A percentile compares a stretch with the other conserved stretches of the same genome.
Evolutionary conservation across 2,888 invertebrate species (phyloP).

Genomic region (Aradus depressus): DNA sequence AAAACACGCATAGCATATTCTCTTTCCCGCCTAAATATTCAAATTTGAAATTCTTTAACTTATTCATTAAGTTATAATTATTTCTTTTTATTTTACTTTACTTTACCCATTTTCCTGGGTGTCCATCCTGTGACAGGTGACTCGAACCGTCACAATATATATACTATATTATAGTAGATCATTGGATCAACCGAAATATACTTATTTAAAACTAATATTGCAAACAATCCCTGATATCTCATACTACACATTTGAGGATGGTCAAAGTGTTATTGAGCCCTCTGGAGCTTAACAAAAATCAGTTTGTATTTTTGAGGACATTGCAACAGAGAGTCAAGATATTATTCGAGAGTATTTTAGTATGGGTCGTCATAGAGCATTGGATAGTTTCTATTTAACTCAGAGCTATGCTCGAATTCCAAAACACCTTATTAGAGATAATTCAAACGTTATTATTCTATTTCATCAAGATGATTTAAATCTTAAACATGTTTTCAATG

Average conservation of each 20-base stretch:
- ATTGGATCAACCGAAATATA: slow-evolving; percentile 33
- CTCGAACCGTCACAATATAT: no score
- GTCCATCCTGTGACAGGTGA: no score
- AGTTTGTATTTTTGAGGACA: slow-evolving; percentile 37
- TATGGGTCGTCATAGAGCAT: no score
- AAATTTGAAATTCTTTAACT: no score
- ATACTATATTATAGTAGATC: slow-evolving; percentile 35
- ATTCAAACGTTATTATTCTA: slow-evolving; percentile 3
- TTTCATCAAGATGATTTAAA: no score
- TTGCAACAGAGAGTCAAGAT: slow-evolving; percentile 34
- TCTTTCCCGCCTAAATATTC: no score
- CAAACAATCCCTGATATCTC: slow-evolving; percentile 28
- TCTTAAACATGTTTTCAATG: slow-evolving; percentile 14
- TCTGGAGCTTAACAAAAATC: slow-evolving; percentile 32
- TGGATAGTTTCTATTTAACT: no score
- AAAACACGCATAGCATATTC: no score
- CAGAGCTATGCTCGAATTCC: no score
- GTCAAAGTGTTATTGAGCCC: slow-evolving; percentile 28
- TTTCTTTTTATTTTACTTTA: no score
- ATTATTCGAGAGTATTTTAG: slow-evolving; percentile 32
- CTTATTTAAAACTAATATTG: slow-evolving; percentile 30
- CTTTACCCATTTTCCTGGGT: no score
- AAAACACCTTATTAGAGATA: slow-evolving; percentile 11
- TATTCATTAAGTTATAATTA: no score
- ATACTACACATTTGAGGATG: slow-evolving; percentile 28